Conservation (phyloP, 2,888 invertebrate genomes). For the Atherix ibis region DNA sequence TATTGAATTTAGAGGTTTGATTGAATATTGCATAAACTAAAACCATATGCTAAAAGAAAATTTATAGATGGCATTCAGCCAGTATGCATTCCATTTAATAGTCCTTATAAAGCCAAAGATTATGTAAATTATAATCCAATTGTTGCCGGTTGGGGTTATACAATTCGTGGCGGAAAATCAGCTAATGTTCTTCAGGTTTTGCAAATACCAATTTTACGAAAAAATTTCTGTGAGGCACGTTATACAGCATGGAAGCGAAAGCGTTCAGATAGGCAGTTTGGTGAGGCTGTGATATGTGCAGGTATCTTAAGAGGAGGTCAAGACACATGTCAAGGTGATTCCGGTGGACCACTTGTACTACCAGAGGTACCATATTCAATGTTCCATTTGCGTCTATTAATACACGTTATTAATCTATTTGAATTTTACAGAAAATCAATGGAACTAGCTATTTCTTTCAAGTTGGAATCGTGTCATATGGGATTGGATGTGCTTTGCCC, state of each 20-base stretch:
- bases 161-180: constrained; percentile 49
- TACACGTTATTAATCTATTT: no score
- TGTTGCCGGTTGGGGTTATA: constrained; percentile 42
- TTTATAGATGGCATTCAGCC: constrained; percentile 41
- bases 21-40: no score
- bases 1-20: constrained; percentile 41
- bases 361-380: constrained; percentile 19
- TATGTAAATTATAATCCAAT: constrained; percentile 43
- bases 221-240: constrained; percentile 38
- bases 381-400: no score
- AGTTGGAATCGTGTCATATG: constrained; percentile 52
- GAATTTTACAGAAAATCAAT: no score
- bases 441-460: no score
- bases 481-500: constrained; percentile 44
- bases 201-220: constrained; percentile 52
- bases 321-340: constrained; percentile 31
- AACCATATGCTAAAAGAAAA: no score
- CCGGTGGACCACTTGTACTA: constrained; percentile 31
- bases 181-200: constrained; percentile 48
- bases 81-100: constrained; percentile 49
- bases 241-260: constrained; percentile 20
- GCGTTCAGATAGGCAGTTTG: constrained; percentile 24
- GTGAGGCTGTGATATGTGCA: constrained; percentile 25
- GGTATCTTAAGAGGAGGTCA: constrained; percentile 25
- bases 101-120: constrained; percentile 34